phyloP scores from a whole-genome alignment of 2,113 vertebrate species.

The Lepidothrix coronata region DNA sequence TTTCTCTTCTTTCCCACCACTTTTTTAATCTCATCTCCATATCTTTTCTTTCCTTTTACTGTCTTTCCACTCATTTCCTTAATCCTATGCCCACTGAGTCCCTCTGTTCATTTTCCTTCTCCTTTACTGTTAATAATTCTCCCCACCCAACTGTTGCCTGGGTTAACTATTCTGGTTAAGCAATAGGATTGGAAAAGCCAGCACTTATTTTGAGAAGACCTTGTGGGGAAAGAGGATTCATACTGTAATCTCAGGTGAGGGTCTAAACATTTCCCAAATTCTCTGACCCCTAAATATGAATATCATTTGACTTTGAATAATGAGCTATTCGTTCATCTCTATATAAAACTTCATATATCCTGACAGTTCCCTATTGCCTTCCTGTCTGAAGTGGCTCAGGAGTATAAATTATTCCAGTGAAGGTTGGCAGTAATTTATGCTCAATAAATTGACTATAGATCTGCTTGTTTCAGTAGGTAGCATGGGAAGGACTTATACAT shows the following conservation, averaged over 20 bases:
- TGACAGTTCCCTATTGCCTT: conserved; percentile 69
- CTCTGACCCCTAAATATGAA: conserved; percentile 71
- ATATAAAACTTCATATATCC: conserved; percentile 70
- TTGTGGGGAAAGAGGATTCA: conserved; percentile 58
- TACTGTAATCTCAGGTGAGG: conserved; percentile 56
- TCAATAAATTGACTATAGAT: conserved; percentile 73
- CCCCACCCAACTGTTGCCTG: conserved; percentile 56
- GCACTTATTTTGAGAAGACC: conserved; percentile 61
- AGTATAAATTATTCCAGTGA: conserved; percentile 69
- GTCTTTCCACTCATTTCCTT: conserved; percentile 1
- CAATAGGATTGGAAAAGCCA: conserved; percentile 44
- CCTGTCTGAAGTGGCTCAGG: conserved; percentile 69
- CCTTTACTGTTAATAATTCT: conserved; percentile 48
- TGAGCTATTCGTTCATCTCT: conserved; percentile 70
- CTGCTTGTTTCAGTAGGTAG: conserved; percentile 61
- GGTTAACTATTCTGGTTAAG: conserved; percentile 45
- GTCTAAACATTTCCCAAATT: conserved; percentile 69
- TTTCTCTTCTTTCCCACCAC: neutral
- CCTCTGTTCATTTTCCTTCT: conserved; percentile 35
- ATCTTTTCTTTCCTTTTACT: neutral
- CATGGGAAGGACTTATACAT: conserved; percentile 56
- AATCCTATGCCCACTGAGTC: neutral
- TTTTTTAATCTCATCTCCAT: neutral
- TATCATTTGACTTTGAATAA: conserved; percentile 73
- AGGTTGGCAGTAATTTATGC: conserved; percentile 71